Evolutionary conservation across 2,113 vertebrate species (phyloP).

Genomic region (Gobiocypris rarus): DNA sequence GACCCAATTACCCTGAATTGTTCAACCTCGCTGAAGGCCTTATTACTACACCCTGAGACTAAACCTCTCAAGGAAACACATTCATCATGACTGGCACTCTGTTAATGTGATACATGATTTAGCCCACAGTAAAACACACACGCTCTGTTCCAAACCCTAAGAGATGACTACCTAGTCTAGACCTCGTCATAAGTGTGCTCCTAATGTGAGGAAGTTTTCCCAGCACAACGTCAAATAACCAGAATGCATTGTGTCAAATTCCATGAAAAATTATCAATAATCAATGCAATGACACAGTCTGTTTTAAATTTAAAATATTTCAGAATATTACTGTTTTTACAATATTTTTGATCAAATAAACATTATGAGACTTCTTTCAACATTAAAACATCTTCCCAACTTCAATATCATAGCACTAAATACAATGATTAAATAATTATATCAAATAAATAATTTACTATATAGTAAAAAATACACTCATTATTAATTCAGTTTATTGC

Average conservation of each 20-base stretch:
- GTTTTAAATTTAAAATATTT: background rate
- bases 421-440: background rate
- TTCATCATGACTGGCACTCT: slow-evolving; percentile 4
- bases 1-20: slow-evolving; percentile 36
- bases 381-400: background rate
- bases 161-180: background rate
- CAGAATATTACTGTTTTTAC: background rate
- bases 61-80: background rate
- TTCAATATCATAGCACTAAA: background rate
- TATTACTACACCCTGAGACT: slow-evolving; percentile 9
- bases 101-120: background rate
- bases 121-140: background rate
- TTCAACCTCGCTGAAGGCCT: background rate
- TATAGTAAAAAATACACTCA: background rate
- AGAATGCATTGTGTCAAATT: background rate
- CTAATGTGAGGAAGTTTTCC: too few species aligned
- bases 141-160: background rate
- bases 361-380: background rate
- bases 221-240: background rate
- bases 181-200: background rate
- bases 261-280: too few species aligned
- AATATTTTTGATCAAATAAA: background rate
- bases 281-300: too few species aligned
- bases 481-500: background rate
- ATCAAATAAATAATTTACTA: background rate